A percentile compares a stretch with the other conserved stretches of the same genome.
phyloP scores from a whole-genome alignment of 2,113 vertebrate genomes.

The Cervus canadensis region DNA sequence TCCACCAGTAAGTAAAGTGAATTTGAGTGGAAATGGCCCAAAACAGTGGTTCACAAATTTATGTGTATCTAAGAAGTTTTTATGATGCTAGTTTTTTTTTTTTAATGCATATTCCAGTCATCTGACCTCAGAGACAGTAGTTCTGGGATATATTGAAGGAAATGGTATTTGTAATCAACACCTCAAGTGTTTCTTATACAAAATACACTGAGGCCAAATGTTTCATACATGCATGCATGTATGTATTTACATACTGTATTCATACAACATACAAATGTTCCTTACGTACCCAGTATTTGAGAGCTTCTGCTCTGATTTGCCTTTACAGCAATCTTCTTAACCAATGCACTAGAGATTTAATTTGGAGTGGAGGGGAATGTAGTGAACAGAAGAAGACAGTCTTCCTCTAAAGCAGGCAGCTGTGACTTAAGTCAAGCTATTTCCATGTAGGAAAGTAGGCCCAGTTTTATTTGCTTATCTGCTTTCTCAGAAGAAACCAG shows the following conservation, averaged over 20 bases:
- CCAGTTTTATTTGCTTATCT: not conserved
- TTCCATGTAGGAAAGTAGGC: not conserved
- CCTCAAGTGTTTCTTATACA: not conserved
- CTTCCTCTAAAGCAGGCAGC: not conserved
- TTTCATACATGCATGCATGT: not conserved
- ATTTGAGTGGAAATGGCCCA: not conserved
- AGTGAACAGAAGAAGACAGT: not conserved
- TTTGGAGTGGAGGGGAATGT: not conserved
- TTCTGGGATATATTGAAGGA: not conserved
- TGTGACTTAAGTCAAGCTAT: not conserved
- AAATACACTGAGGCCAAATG: not conserved
- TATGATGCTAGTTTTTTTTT: not conserved
- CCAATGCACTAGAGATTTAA: not conserved
- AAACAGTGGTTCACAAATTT: not conserved
- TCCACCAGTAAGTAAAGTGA: not conserved
- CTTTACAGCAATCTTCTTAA: not conserved
- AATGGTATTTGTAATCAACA: not conserved
- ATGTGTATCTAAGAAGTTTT: not conserved
- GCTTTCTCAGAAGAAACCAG: not conserved
- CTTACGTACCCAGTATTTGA: not conserved
- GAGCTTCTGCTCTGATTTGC: not conserved
- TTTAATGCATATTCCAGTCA: not conserved
- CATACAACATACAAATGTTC: not conserved
- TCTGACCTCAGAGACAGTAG: not conserved
- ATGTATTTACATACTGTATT: not conserved